phyloP scores from a whole-genome alignment of 2,113 vertebrate species.

The Sphyrna mokarran region DNA sequence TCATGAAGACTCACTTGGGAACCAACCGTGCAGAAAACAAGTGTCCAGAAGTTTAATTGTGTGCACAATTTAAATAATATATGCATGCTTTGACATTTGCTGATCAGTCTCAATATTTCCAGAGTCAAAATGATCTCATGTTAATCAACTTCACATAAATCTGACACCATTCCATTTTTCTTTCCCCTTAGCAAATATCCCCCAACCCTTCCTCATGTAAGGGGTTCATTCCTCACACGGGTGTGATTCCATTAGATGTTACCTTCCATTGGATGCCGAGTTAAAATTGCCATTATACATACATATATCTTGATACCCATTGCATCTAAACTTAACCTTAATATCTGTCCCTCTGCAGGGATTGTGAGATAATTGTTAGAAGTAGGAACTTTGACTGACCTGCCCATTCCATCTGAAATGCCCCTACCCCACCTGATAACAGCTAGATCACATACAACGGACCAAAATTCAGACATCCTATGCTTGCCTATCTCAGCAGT shows the following conservation, averaged over 20 bases:
- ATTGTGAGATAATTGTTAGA: background rate
- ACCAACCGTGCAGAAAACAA: background rate
- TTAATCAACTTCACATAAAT: background rate
- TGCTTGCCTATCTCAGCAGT: background rate
- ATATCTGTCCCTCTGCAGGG: background rate
- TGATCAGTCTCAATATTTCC: background rate
- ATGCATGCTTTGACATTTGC: background rate
- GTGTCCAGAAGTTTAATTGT: background rate
- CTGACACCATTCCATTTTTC: background rate
- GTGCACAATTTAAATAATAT: background rate
- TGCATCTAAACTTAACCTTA: background rate
- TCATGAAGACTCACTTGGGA: background rate
- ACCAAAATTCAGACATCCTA: background rate
- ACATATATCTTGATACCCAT: background rate
- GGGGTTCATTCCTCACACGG: background rate
- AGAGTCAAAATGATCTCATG: background rate
- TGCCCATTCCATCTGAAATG: background rate
- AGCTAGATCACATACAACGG: background rate
- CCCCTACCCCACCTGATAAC: background rate
- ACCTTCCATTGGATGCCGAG: background rate
- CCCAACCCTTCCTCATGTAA: background rate
- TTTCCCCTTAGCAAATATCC: background rate
- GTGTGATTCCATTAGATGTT: background rate
- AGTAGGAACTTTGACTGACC: background rate
- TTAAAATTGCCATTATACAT: background rate